Evolutionary conservation across 2,888 invertebrate species (phyloP), one percentile per base, ranked within the genome.

Genomic region (Yponomeuta sedellus): DNA sequence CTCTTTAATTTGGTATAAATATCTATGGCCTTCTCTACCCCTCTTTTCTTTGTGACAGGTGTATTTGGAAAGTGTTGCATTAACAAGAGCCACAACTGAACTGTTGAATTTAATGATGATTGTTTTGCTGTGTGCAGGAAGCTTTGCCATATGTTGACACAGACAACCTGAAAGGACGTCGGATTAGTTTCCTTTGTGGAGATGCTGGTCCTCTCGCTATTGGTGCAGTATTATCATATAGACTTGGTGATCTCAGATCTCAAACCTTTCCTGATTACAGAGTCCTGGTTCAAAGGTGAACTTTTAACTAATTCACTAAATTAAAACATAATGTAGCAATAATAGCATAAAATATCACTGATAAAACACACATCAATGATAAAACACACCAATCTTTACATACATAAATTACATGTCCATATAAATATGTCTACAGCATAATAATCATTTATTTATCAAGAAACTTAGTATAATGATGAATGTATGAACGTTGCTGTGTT

Each of bases 181-280:
- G 93, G 70, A 90, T 94, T 62, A 94, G 94, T 59, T 96, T 97
- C 80, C 80, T 97, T 25, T 93, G 96, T 73, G 97, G 97, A 19
- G 94, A 94, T 81, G 94, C 94, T 63, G 97, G 97, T 0, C 93
- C 96, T 44, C 93, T 95, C 72, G 96, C 96, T 4, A 91, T 97
- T 12, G 94, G 94, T 10, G 93, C 95, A 8, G 94, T 93, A 6
- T 87, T 96, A 67, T 93, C 96, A 65, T 86, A 94, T 72, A 92
- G 90, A 72, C 78, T 94, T 69, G 93, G 93, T 19, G 70, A 67
- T 12, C 77, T 72, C 68, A 74, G 78, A 19, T 80, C 80, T 52
- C 73, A 76, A 3, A 82, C 88, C 66, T 74, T 87, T 34, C 88
- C 92, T 44, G 92, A 93, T 75, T 88, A 92, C 67, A 83, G 86